Base-by-base conservation (phyloP, 2,888 invertebrate species). In the Eristalis pertinax region DNA sequence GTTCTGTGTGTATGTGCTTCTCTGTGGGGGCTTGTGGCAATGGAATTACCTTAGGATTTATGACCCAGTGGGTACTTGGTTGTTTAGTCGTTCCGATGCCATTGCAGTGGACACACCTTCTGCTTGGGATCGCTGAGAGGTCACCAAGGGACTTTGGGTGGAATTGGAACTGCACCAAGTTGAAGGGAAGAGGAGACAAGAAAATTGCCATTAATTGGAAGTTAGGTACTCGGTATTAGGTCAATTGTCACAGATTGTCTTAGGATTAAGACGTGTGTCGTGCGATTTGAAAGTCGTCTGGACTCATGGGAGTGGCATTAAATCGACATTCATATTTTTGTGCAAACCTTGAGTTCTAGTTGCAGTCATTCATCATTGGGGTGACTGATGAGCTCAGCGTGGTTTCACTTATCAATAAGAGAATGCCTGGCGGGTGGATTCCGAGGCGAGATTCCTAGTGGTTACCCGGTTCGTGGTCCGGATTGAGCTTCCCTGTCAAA, bases 61-160 rank as follows among this genome's bases (percentile, higher is more conserved):
- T 80, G 62, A 32, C 69, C 43, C 43, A 62, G 24, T 65, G 50
- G 50, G 50, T 19, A 50, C 50, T 50, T 50, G 50, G 50, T 19
- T 19, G 50, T 19, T 19, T 8, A 19, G 50, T 8, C 50, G 50
- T 50, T 50, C 1, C 50, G 56, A 29, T 64, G n/a, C 35, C 22
- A 70, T 58, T 11, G 22, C 35, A n/a, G 38, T 13, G 26, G 64
- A 58, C 63, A 77, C 77, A 77, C 77, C 77, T 77, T 62, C n/a
- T 4, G 26, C 11, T 60, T 24, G 60, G 15, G 15, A 29, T 60
- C n/a, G 15, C 2, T 13, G 60, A 26, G 15, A 60, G 60, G 60
- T 60, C 60, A 60, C 24, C 24, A 29, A 60, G 60, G 60, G 24
- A 60, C 26, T 29, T 24, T 60, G 15, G 13, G 15, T 15, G 26